phyloP scores from a whole-genome alignment of 1,140 invertebrate genomes.

The Venturia canescens region DNA sequence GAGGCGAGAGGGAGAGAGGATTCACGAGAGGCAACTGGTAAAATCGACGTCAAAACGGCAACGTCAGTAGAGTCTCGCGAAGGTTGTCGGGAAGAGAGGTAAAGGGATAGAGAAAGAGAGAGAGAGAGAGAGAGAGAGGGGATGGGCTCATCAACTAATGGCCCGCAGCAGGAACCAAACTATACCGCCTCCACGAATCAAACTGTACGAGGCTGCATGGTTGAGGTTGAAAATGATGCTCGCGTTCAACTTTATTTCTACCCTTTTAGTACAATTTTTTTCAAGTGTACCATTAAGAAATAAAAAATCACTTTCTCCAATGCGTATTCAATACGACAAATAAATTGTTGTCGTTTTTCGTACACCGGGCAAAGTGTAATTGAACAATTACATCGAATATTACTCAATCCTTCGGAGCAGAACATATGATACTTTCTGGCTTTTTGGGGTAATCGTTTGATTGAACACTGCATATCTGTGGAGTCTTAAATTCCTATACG shows the following conservation, averaged over 20 bases:
- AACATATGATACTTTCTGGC: no score
- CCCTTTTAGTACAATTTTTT: no score
- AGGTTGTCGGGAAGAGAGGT: slow-evolving; percentile 39
- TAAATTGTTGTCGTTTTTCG: no score
- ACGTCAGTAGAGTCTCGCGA: slow-evolving; percentile 23
- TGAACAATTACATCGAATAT: no score
- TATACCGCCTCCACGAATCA: slow-evolving; percentile 47
- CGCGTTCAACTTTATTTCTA: neutral
- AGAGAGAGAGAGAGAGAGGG: slow-evolving; percentile 47
- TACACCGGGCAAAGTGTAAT: no score
- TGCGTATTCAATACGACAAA: no score
- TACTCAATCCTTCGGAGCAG: no score
- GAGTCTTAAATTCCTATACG: no score
- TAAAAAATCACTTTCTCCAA: no score
- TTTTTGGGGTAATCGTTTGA: no score
- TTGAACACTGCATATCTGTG: no score
- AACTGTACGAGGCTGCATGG: neutral
- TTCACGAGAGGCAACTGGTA: slow-evolving; percentile 33
- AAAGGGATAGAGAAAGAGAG: slow-evolving; percentile 49
- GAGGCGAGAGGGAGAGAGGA: neutral
- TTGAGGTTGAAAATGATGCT: neutral
- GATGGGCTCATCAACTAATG: slow-evolving; percentile 76
- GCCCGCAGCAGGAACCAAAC: slow-evolving; percentile 74
- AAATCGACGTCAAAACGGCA: slow-evolving; percentile 27
- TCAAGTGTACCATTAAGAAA: no score